These are phyloP conservation scores for Clangula hyemalis DNA, from an alignment of 2,797 vertebrate genomes.

Conservation along the genomic window DNA sequence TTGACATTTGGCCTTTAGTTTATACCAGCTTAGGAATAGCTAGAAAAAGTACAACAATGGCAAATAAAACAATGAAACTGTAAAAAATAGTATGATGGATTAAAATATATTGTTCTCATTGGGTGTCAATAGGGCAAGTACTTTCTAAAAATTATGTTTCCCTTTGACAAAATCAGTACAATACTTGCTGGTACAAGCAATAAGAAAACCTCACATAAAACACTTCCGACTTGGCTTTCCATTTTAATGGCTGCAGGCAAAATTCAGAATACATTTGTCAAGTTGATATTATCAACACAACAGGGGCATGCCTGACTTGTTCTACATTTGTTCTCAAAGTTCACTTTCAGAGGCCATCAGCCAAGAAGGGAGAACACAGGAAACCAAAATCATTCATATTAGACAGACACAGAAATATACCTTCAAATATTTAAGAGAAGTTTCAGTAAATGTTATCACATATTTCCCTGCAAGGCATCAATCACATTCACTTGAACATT, in stretches of 20 bases:
- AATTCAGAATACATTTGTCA: conserved; percentile 68
- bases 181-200: conserved; percentile 50
- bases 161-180: conserved; percentile 59
- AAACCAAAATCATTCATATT: background rate
- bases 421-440: conserved; percentile 3
- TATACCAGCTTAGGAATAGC: background rate
- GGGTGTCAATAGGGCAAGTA: conserved; percentile 45
- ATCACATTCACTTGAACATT: background rate
- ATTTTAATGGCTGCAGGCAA: conserved; percentile 66
- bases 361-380: background rate
- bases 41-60: background rate
- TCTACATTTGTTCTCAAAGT: conserved; percentile 50
- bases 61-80: conserved; percentile 48
- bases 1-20: conserved; percentile 10
- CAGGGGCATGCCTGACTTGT: conserved; percentile 46
- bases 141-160: conserved; percentile 59
- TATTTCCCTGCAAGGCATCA: conserved; percentile 23
- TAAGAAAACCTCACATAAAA: conserved; percentile 26
- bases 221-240: conserved; percentile 48
- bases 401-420: background rate
- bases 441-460: conserved; percentile 38
- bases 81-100: conserved; percentile 38
- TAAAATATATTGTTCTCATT: conserved; percentile 24
- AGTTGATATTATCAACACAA: conserved; percentile 53
- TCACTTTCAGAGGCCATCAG: conserved; percentile 21